phyloP scores from a whole-genome alignment of 23 tunicate species.

The Halocynthia roretzi region DNA sequence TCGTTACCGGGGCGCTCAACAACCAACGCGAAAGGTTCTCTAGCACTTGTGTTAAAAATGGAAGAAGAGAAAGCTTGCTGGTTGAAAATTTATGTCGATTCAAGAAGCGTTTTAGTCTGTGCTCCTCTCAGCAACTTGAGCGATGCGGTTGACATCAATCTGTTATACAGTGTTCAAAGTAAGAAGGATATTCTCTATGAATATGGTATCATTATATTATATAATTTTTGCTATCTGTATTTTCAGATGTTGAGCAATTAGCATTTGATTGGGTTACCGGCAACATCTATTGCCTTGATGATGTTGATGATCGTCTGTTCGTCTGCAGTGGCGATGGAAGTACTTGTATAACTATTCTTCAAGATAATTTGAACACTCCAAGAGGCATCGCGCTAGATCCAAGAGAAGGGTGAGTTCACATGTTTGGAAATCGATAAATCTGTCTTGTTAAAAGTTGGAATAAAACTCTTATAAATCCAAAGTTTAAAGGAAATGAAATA shows the following conservation, averaged over 20 bases:
- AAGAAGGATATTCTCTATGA: background rate
- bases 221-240: background rate
- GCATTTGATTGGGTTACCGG: slow-evolving; percentile 24
- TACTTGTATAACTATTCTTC: slow-evolving; percentile 14
- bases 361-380: slow-evolving; percentile 1
- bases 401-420: slow-evolving; percentile 29
- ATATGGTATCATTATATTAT: no score
- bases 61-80: slow-evolving; percentile 17
- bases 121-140: slow-evolving; percentile 16
- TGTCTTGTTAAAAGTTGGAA: no score
- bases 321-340: slow-evolving; percentile 11
- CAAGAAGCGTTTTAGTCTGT: slow-evolving; percentile 20
- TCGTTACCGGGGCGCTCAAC: no score
- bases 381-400: slow-evolving; percentile 23
- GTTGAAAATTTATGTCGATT: slow-evolving; percentile 4
- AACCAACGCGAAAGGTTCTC: background rate
- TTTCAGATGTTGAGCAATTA: slow-evolving; percentile 18
- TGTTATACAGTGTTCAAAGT: slow-evolving; percentile 16
- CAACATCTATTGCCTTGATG: slow-evolving; percentile 19
- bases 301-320: slow-evolving; percentile 6
- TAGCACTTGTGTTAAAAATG: slow-evolving; percentile 5
- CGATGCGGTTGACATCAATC: background rate
- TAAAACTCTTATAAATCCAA: no score
- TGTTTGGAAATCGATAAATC: no score
- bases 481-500: no score